Base-by-base conservation (phyloP, 2,888 invertebrate genomes). In the Villa cingulata region DNA sequence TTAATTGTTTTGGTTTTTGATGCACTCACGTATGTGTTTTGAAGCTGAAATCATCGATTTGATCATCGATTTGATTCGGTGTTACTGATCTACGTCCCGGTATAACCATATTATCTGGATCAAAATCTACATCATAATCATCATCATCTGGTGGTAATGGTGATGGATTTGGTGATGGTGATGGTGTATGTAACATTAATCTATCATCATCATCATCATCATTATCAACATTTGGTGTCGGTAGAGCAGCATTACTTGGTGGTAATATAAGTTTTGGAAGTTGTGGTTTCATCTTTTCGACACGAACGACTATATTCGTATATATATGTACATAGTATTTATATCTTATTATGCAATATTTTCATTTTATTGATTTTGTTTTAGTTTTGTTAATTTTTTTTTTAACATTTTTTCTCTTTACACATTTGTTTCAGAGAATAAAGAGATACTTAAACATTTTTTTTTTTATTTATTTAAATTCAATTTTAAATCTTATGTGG, bases 221-320 rank as follows among this genome's bases (percentile, higher is more conserved):
- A n/a, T n/a, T n/a, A 4, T 34, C 23, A 23, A 6, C 4, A 6
- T 4, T 23, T 15, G 37, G 36, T 15, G 44, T 19, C 40, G 51
- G 41, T 32, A 51, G 19, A 43, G 48, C 64, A 55, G 59, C 58
- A 54, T 66, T 67, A 54, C 59, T 58, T 48, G 59, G 57, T 57
- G 65, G 66, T 58, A 66, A 57, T 58, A 67, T 67, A 55, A 66
- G 59, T 61, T 65, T 66, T 41, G 68, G 67, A 55, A 68, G 61
- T 54, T 68, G 68, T 48, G 65, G 62, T 57, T 67, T 70, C 43
- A 65, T 52, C 57, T 68, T 70, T 61, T 68, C 62, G 57, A 70
- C 64, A 58, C 67, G 68, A 53, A 68, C 62, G 60, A 70, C 68
- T 69, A 57, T 54, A 14, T 14, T n/a, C n/a, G n/a, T n/a, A n/a